Evolutionary conservation across 2,888 invertebrate species (phyloP).

Genomic region (Stictocephala bisonia): DNA sequence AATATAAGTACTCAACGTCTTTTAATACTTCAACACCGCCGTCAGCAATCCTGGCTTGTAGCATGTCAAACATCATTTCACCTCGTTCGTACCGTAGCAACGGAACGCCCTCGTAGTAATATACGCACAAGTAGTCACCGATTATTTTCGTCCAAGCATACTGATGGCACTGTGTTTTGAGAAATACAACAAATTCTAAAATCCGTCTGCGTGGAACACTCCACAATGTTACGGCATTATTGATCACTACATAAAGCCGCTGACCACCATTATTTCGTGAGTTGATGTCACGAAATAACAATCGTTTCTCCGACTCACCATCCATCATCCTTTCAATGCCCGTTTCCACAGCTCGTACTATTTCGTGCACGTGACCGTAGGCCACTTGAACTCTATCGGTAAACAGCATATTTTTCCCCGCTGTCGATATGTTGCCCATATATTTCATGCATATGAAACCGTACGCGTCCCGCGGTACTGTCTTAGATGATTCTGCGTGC

Average conservation of each 20-base stretch:
- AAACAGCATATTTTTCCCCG: slow-evolving; percentile 12
- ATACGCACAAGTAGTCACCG: background rate
- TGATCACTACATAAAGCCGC: background rate
- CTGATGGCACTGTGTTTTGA: background rate
- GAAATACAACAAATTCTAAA: background rate
- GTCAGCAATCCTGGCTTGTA: background rate
- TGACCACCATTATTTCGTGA: too few relatives aligned
- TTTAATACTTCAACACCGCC: background rate
- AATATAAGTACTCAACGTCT: background rate
- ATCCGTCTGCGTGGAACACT: background rate
- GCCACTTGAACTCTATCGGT: background rate
- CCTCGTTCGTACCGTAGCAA: background rate
- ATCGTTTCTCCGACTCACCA: too few relatives aligned
- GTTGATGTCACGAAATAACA: too few relatives aligned
- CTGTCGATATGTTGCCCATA: background rate
- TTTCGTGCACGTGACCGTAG: background rate
- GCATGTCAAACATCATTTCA: background rate
- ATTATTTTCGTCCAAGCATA: background rate
- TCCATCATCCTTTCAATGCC: too few relatives aligned
- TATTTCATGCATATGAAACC: slow-evolving; percentile 7
- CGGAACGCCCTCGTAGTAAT: slow-evolving; percentile 1
- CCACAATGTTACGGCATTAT: background rate
- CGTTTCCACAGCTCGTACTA: background rate
- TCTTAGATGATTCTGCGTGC: slow-evolving; percentile 6
- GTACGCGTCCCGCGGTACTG: background rate